Evolutionary conservation across 1,140 invertebrate genomes (phyloP), one percentile per base, ranked within the genome.

Genomic region (Scaptomyza montana): DNA sequence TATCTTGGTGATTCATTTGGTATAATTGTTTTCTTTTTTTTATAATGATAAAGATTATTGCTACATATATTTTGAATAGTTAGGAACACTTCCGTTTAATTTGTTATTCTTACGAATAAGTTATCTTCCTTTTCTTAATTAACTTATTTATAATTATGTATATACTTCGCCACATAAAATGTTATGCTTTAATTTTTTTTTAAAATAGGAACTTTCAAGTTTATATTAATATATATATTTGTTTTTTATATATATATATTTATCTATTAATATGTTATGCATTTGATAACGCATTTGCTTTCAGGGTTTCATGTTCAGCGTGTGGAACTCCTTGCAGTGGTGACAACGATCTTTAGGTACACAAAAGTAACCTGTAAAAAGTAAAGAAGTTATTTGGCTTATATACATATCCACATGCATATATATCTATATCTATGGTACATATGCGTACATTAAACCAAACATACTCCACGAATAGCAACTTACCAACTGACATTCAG

Each of bases 191-290:
- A 33, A 65, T 86, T 25, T 25, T 25, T 25, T 33, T 43, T 63
- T 78, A 87, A 86, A 86, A 86, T 86, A 86, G 82, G 82, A 86
- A 86, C 82, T 87, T 81, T 86, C 77, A 62, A 73, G 78, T 87
- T 86, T 78, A 74, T 60, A 19, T 49, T 21, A 41, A 43, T 68
- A 57, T 64, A 28, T 69, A 69, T 16, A 16, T 16, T 16, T 16
- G 16, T 16, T 16, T 16, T 60, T 47, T 45, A 55, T 57, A 30
- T 55, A 12, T 41, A 47, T 60, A 47, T 45, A 47, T 36, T 41
- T 36, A 47, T 65, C 12, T 74, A n/a, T 59, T 13, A 41, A 25
- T 39, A 56, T 65, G 33, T 28, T 13, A 55, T 47, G 21, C 41
- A 6, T 33, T 33, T 33, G 30, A 33, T 33, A 33, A 30, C 33